Conservation (phyloP, 2,888 invertebrate genomes). For the Xanthia togata region DNA sequence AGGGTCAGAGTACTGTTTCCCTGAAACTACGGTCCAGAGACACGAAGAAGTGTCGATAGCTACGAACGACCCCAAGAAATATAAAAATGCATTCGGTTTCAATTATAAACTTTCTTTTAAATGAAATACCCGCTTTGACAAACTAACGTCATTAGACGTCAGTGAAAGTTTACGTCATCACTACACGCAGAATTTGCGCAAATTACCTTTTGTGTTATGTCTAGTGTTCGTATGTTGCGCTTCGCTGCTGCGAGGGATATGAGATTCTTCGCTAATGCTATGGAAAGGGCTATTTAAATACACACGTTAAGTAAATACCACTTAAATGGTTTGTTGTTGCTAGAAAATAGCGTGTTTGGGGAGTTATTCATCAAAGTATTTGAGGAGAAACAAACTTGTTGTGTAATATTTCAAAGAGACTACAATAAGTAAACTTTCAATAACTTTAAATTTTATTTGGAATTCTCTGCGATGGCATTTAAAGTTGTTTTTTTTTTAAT, state of each 20-base stretch:
- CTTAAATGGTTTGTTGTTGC: constrained; percentile 39
- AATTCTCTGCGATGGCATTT: constrained; percentile 37
- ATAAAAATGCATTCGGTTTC: background rate
- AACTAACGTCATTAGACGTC: constrained; percentile 57
- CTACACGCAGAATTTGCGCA: constrained; percentile 76
- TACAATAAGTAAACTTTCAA: constrained; percentile 28
- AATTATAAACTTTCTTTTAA: constrained; percentile 54
- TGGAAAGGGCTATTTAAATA: constrained; percentile 52
- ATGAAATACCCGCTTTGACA: constrained; percentile 57
- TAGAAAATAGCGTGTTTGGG: constrained; percentile 1
- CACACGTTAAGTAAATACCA: constrained; percentile 42
- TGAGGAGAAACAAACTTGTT: constrained; percentile 30
- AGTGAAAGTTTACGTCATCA: constrained; percentile 81
- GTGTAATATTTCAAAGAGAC: constrained; percentile 44
- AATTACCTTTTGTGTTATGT: constrained; percentile 71
- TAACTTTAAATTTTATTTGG: constrained; percentile 17
- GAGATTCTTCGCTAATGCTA: constrained; percentile 61
- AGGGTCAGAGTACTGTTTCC: background rate
- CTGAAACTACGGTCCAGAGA: background rate
- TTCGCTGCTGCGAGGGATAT: constrained; percentile 59
- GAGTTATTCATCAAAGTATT: constrained; percentile 40
- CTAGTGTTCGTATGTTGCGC: constrained; percentile 35
- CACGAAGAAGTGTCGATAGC: background rate
- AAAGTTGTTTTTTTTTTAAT: constrained; percentile 30
- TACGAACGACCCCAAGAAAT: background rate